Evolutionary conservation across 2,113 vertebrate species (phyloP), one percentile per base, ranked within the genome.

Genomic region (Emydocephalus ijimae): DNA sequence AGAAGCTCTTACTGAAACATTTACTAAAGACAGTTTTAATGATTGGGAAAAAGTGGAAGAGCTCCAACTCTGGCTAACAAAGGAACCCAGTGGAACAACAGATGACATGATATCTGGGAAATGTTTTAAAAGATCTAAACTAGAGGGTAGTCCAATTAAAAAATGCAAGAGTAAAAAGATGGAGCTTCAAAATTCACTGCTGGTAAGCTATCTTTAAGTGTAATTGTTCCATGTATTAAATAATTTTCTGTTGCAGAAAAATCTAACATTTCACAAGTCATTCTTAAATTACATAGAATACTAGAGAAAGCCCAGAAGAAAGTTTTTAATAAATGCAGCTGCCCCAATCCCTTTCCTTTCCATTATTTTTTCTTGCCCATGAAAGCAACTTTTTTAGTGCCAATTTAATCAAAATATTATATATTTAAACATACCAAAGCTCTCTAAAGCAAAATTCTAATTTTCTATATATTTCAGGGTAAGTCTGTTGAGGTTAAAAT

Each of bases 81-180:
- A 94, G 0, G 96, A 97, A 61, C 95, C 64, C 74, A 87, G 90
- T 0, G 29, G 90, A 18, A 24, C 10, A 0, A 95, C 96, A 14
- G 93, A 69, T 96, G 96, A 98, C 96, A 0, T 56, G 24, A 10
- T 89, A 21, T 90, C 94, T 95, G 94, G 97, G 74, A 94, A 85
- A 74, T 93, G 94, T 93, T 94, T 96, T 12, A 99, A 99, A 96
- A 98, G 98, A 64, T 52, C 94, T 5, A 93, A 90, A 89, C 39
- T 94, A 88, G 97, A 98, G 18, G 90, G 92, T 90, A 97, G 96
- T 94, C 97, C 97, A 18, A 95, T 96, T 88, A 99, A 99, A 96
- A 97, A 97, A 94, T 96, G 50, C 92, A 98, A 96, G 96, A 95
- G 91, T 8, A 96, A 96, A 5, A 88, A 93, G 8, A 95, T 95